Conservation (phyloP, 2,888 invertebrate genomes). For the Ornithoptera alexandrae region DNA sequence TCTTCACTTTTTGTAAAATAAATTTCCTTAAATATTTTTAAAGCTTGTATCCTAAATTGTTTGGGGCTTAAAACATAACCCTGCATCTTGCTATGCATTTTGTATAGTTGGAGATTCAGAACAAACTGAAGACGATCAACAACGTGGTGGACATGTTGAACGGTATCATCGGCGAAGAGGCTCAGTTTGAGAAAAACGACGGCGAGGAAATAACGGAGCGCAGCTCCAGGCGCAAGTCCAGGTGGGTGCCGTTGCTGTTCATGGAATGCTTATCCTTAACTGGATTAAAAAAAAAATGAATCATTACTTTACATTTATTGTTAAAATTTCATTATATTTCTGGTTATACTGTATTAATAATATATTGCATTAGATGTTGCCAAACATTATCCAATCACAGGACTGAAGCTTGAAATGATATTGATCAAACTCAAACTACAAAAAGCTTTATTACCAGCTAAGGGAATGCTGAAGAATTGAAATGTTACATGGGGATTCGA, state of each 20-base stretch:
- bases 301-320: no score
- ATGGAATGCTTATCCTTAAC: constrained; percentile 26
- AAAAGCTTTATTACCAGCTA: neutral
- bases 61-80: constrained; percentile 29
- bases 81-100: constrained; percentile 41
- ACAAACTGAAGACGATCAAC: constrained; percentile 89
- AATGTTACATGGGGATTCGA: no score
- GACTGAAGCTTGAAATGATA: constrained; percentile 4
- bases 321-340: no score
- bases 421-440: neutral
- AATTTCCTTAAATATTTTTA: constrained; percentile 33
- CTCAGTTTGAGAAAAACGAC: constrained; percentile 44
- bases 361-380: constrained; percentile 5
- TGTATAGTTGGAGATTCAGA: constrained; percentile 86
- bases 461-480: neutral
- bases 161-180: constrained; percentile 89
- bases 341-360: neutral
- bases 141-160: constrained; percentile 94
- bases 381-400: constrained; percentile 5
- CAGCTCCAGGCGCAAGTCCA: constrained; percentile 64
- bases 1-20: constrained; percentile 34
- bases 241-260: constrained; percentile 49
- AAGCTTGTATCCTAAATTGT: constrained; percentile 39
- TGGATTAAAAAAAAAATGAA: neutral
- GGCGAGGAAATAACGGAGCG: constrained; percentile 54